Evolutionary conservation across 1,140 invertebrate species (phyloP).

Genomic region (Hycleus cichorii): DNA sequence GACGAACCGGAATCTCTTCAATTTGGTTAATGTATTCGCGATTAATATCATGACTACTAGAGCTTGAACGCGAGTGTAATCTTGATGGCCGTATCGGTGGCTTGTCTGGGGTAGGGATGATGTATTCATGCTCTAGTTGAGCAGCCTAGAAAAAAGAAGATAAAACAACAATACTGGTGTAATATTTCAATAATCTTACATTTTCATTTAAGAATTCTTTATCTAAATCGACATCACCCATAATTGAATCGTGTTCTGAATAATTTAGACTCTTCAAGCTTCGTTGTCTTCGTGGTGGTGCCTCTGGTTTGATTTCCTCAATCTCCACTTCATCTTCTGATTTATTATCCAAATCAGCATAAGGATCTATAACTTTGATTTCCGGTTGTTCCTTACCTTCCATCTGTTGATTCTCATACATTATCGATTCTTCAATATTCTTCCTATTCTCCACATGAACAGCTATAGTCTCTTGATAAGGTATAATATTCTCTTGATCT

Average conservation of each 20-base stretch:
- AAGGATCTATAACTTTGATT: slow-evolving; percentile 37
- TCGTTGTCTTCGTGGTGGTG: slow-evolving; percentile 24
- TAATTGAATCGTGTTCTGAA: slow-evolving; percentile 44
- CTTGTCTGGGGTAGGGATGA: slow-evolving; percentile 46
- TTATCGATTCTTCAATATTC: neutral
- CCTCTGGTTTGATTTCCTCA: slow-evolving; percentile 1
- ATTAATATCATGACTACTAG: slow-evolving; percentile 2
- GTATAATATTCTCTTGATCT: slow-evolving; percentile 24
- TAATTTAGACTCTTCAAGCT: slow-evolving; percentile 37
- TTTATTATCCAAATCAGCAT: slow-evolving; percentile 12
- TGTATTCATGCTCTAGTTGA: slow-evolving; percentile 54
- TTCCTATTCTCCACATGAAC: slow-evolving; percentile 17
- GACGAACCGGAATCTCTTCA: slow-evolving; percentile 39
- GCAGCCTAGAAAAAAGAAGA: slow-evolving; percentile 47
- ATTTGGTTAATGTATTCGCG: slow-evolving; percentile 20
- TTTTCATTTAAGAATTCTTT: slow-evolving; percentile 7
- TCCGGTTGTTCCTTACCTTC: slow-evolving; percentile 44
- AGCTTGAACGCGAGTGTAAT: slow-evolving; percentile 39
- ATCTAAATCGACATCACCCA: slow-evolving; percentile 41
- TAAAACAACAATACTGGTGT: slow-evolving; percentile 8
- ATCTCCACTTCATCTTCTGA: slow-evolving; percentile 6
- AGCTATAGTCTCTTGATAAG: slow-evolving; percentile 34
- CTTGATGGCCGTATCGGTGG: slow-evolving; percentile 40
- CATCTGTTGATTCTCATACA: slow-evolving; percentile 44
- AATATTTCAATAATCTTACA: slow-evolving; percentile 8